Base-by-base conservation (phyloP, 2,797 vertebrate genomes). In the Leuciscus waleckii region DNA sequence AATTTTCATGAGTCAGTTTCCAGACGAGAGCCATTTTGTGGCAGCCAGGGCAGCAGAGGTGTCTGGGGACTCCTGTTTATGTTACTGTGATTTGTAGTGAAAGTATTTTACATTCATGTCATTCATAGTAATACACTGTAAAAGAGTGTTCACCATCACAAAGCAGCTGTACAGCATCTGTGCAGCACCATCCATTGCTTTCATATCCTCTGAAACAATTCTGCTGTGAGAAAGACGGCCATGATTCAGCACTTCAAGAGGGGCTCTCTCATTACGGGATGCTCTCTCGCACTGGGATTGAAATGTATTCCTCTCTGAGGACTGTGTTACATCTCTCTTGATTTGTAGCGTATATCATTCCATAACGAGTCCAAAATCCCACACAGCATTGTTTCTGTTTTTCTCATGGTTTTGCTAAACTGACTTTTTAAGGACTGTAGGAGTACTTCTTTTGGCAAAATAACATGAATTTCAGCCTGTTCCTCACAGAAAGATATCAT, bases 221-320 rank as follows among this genome's bases (percentile, higher is more conserved):
- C 17, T 35, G 49, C 43, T 82, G 23, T 73, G 5, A 81, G 35
- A 83, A 65, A 58, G 37, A 71, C 35, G 8, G 39, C 51, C 80
- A 80, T 85, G 79, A 87, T 71, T 85, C 83, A 87, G 83, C 87
- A 86, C 76, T 56, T 75, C 85, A 29, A 74, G 26, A 69, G 68
- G 76, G 46, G 69, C 39, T 85, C 87, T 79, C 79, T 82, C 79
- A 74, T 78, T 85, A 78, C 46, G 58, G 69, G 21, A 80, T 63
- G 19, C 46, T 61, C 70, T 54, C 61, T 82, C 32, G 10, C 80
- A 77, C 51, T 71, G 51, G 76, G 58, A 83, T 35, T 71, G 63
- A 51, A 81, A 71, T 77, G 23, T 69, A 61, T 85, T 85, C 35
- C 79, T 85, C 21, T 61, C 46, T 69, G 35, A 81, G 70, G 70